These are phyloP conservation scores for Leptodactylus fallax DNA, from an alignment of 2,797 vertebrate species.

Conservation along the genomic window DNA sequence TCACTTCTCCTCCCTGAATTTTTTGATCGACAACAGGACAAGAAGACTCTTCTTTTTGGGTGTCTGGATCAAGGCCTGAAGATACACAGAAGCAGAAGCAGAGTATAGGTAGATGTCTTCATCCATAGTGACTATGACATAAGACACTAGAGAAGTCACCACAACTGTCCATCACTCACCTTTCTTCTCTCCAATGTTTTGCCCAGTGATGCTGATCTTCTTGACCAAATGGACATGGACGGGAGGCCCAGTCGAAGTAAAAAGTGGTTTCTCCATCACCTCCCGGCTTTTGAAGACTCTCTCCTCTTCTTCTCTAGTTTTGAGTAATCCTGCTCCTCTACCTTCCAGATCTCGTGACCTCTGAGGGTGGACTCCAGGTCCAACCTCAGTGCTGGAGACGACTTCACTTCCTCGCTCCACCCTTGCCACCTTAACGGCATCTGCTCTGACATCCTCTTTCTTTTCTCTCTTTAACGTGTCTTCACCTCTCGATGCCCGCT, in stretches of 20 bases:
- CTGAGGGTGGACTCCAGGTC: constrained; percentile 64
- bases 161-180: constrained; percentile 61
- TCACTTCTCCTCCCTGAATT: background rate
- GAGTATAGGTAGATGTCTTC: background rate
- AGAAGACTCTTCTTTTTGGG: constrained; percentile 17
- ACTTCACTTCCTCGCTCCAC: constrained; percentile 70
- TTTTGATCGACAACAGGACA: background rate
- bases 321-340: constrained; percentile 38
- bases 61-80: background rate
- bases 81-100: background rate
- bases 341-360: constrained; percentile 66
- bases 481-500: constrained; percentile 35
- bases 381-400: constrained; percentile 65
- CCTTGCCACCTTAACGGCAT: constrained; percentile 68
- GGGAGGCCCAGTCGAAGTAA: constrained; percentile 25
- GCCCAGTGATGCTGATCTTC: constrained; percentile 74
- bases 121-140: background rate
- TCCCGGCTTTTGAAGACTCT: constrained; percentile 67
- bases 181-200: constrained; percentile 66
- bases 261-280: constrained; percentile 70
- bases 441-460: constrained; percentile 34
- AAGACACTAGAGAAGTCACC: background rate
- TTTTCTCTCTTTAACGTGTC: constrained; percentile 61
- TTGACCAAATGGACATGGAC: constrained; percentile 68
- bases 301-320: constrained; percentile 51